Evolutionary conservation across 2,888 invertebrate genomes (phyloP), one percentile per base, ranked within the genome.

Genomic region (Lutraria lutraria): DNA sequence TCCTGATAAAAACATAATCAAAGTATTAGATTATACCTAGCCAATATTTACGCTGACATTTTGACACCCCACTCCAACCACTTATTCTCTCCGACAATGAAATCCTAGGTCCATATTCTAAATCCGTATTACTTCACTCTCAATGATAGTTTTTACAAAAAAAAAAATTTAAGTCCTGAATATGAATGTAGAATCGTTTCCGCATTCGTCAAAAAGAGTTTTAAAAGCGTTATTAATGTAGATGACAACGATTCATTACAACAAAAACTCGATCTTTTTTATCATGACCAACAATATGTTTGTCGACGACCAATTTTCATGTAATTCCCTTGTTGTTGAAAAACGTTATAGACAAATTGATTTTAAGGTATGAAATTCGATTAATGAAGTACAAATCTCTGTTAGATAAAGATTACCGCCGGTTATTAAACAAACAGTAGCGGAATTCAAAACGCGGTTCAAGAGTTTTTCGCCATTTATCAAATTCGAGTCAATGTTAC

Each of bases 301-400:
- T 68, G 68, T 68, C 72, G 81, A 52, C 52, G 13, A 83, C 72
- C 68, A 84, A 84, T 72, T 43, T 72, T 72, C 21, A 16, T 34
- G 43, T 76, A 85, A 85, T 54, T 76, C 83, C 72, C n/a, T 31
- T 54, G 54, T 76, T 79, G 76, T 54, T 85, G 53, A 79, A 76
- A 43, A 54, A 15, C 10, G 31, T 54, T 54, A 79, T 54, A 21
- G 79, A 85, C n/a, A 54, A 29, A 85, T 85, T 54, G 85, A 85
- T 85, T 76, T 21, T 3, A 29, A 43, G 72, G 53, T 25, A 52
- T 85, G 15, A 85, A 54, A 54, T 79, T 54, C 29, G 79, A 76
- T 85, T 63, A 60, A 76, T 25, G 31, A 25, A 76, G 34, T 76
- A 15, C 72, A 72, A 72, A 29, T 29, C 72, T 29, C 25, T 72